These are phyloP conservation scores for Drosophila buzzatii DNA, from an alignment of 2,888 invertebrate genomes.

Conservation along the genomic window DNA sequence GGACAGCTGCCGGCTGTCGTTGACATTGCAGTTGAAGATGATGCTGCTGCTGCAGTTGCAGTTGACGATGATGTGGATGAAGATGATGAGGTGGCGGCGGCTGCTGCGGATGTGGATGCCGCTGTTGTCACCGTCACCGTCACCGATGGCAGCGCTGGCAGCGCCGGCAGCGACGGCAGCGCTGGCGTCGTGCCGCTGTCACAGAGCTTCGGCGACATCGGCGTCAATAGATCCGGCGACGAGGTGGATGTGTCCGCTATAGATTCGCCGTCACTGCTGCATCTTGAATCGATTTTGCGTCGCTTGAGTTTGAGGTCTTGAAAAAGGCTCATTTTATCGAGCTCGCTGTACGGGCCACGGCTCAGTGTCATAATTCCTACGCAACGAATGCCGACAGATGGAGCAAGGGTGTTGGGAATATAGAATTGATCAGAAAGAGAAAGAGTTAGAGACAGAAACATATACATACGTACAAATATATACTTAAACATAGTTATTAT, in stretches of 20 bases:
- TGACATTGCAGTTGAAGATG: background rate
- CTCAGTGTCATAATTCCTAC: constrained; percentile 99
- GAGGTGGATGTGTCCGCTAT: constrained; percentile 97
- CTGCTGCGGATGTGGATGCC: constrained; percentile 57
- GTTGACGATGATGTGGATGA: constrained; percentile 19
- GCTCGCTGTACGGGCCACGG: constrained; percentile 97
- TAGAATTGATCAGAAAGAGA: background rate
- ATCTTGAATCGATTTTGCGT: constrained; percentile 98
- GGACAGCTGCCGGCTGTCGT: constrained; percentile 1
- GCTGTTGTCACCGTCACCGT: constrained; percentile 47
- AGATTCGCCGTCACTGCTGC: constrained; percentile 98
- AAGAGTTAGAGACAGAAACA: background rate
- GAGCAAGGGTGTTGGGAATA: background rate
- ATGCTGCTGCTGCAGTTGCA: constrained; percentile 38
- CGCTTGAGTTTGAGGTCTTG: constrained; percentile 99
- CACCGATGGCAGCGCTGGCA: constrained; percentile 49
- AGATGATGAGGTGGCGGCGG: constrained; percentile 44
- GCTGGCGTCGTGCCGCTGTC: constrained; percentile 82
- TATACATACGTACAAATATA: background rate
- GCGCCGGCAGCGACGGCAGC: constrained; percentile 69
- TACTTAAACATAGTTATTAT: background rate
- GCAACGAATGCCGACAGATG: background rate
- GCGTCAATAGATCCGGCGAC: constrained; percentile 94
- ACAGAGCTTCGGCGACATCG: constrained; percentile 93
- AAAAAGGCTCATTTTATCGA: constrained; percentile 99